phyloP scores from a whole-genome alignment of 1,140 invertebrate species.

The Cotesia typhae region DNA sequence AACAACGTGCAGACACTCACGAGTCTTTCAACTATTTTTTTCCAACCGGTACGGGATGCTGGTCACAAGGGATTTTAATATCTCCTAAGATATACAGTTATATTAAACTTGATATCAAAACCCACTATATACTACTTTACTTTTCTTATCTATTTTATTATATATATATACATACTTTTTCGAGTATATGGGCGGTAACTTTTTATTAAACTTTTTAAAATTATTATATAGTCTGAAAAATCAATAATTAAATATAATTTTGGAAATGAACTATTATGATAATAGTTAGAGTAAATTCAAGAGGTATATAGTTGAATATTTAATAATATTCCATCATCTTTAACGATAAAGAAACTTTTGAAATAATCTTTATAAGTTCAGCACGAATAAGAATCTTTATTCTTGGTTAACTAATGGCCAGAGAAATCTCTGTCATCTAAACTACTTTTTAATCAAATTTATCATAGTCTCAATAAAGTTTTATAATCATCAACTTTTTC shows the following conservation, averaged over 20 bases:
- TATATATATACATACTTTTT: too few species aligned
- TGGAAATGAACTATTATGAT: background rate
- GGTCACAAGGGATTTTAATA: too few species aligned
- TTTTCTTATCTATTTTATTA: too few species aligned
- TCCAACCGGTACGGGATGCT: too few species aligned
- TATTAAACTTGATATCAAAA: too few species aligned
- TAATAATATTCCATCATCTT: constrained; percentile 24
- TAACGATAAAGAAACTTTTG: constrained; percentile 11
- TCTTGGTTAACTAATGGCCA: constrained; percentile 19
- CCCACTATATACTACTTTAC: too few species aligned
- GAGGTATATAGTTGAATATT: background rate
- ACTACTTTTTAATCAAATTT: constrained; percentile 36
- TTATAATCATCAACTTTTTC: constrained; percentile 26
- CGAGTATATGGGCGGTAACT: too few species aligned
- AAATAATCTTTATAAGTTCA: background rate
- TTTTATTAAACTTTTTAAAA: too few species aligned
- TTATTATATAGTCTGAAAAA: too few species aligned
- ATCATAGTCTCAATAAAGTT: constrained; percentile 30
- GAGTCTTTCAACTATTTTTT: too few species aligned
- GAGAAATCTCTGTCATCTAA: constrained; percentile 17
- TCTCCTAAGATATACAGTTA: too few species aligned
- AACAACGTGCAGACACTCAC: too few species aligned
- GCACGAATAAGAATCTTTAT: background rate
- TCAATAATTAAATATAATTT: background rate
- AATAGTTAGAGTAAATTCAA: constrained; percentile 17